Percentiles rank a stretch among this genome's conserved stretches.
phyloP scores from a whole-genome alignment of 2,113 vertebrate genomes.

The Myotis lucifugus region DNA sequence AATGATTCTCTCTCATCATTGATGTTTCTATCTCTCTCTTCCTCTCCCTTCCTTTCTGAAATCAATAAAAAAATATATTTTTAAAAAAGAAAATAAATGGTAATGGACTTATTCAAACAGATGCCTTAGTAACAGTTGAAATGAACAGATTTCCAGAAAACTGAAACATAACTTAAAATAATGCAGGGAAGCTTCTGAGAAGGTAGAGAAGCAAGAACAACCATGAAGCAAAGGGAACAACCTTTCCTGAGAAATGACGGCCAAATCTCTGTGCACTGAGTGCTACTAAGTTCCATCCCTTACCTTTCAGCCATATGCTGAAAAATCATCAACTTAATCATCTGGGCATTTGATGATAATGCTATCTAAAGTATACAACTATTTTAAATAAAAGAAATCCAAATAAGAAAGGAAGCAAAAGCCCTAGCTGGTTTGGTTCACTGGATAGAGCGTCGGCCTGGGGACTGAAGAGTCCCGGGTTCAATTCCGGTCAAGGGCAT shows the following conservation, averaged over 20 bases:
- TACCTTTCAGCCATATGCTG: neutral
- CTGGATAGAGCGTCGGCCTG: too few species aligned
- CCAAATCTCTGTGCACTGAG: neutral
- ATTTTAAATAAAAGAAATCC: neutral
- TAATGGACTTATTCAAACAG: neutral
- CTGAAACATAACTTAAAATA: conserved; percentile 4
- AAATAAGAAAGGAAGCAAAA: neutral
- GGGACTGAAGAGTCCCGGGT: too few species aligned
- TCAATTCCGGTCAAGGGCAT: too few species aligned
- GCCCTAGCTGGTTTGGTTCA: too few species aligned
- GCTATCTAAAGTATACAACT: neutral
- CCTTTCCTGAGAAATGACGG: neutral
- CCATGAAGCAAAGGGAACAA: neutral
- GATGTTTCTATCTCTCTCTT: too few species aligned
- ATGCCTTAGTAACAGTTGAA: neutral
- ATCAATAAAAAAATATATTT: too few species aligned
- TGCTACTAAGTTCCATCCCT: neutral
- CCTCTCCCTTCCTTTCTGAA: too few species aligned
- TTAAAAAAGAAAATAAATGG: neutral
- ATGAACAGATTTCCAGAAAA: neutral
- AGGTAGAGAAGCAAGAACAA: neutral
- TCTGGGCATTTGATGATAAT: neutral
- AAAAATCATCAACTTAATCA: neutral
- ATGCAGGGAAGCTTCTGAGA: neutral
- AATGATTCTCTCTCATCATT: too few species aligned